Evolutionary conservation across 37 sponge, comb jelly and placozoan genomes (phyloP).

Genomic region (Diacarnus erythraeanus): DNA sequence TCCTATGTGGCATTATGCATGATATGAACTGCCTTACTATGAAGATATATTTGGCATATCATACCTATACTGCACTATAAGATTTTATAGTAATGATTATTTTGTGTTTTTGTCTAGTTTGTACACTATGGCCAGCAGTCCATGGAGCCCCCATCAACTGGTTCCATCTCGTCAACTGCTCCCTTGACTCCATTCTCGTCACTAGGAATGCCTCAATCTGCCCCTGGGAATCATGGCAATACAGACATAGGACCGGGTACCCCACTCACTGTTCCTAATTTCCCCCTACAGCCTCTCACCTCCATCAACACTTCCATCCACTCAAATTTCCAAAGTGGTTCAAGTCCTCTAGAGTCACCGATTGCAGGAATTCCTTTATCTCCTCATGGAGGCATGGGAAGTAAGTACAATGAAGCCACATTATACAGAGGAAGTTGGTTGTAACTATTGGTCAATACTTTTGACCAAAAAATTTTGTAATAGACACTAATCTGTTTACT

Average conservation of each 20-base stretch:
- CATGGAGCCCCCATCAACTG: conserved; percentile 74
- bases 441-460: too few species aligned
- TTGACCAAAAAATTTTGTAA: too few species aligned
- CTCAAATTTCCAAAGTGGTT: conserved; percentile 22
- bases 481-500: too few species aligned
- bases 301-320: conserved; percentile 48
- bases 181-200: not conserved
- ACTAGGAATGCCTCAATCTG: not conserved
- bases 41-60: not conserved
- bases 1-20: too few species aligned
- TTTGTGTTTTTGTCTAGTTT: conserved; percentile 45
- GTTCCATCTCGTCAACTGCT: not conserved
- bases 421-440: too few species aligned
- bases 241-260: not conserved
- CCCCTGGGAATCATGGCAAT: conserved; percentile 1
- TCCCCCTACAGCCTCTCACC: conserved; percentile 33
- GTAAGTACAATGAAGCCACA: too few species aligned
- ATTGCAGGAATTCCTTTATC: not conserved
- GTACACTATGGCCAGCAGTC: conserved; percentile 91
- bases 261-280: conserved; percentile 6
- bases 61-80: not conserved
- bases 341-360: conserved; percentile 42
- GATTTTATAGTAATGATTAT: too few species aligned
- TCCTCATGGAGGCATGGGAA: not conserved
- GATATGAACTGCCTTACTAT: not conserved